Base-by-base conservation (phyloP, 1,140 invertebrate species). In the Liolophura sinensis region DNA sequence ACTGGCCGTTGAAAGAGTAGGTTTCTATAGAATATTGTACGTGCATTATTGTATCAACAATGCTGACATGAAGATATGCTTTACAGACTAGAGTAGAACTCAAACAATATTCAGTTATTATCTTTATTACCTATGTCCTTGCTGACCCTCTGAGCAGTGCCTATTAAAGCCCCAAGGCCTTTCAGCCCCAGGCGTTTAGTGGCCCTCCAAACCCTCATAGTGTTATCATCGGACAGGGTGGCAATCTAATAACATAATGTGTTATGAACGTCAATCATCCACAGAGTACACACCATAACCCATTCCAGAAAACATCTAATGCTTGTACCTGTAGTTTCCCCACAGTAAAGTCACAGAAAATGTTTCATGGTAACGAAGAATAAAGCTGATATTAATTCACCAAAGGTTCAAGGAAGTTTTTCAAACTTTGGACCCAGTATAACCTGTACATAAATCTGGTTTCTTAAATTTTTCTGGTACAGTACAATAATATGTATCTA, bases 181-280 rank as follows among this genome's bases (percentile, higher is more conserved):
- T 62, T 47, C 24, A 55, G 31, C 16, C 60, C 64, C 1, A 61
- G 50, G 27, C 72, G 60, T 24, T 73, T 67, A 48, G 68, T 68
- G 15, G 79, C 82, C 54, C 88, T 86, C 92, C 92, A 94, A 61
- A 94, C 88, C 76, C 90, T 89, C 73, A 92, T 89, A 0, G 88
- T 85, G 12, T 89, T 88, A 85, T 94, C 92, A 78, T 94, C 93
- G 49, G 91, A 91, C 79, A 92, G 91, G 0, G 92, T 94, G 11
- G 92, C 89, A 62, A 94, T 84, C 80, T 90, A 84, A 25, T 84
- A 72, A 68, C 51, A 51, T 64, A 60, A 67, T 27, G 62, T 7
- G 12, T 7, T n/a, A 3, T 24, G 24, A 20, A 3, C 7, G 51
- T 54, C 18, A 20, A 1, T 7, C 3, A 3, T n/a, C 51, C 12